phyloP scores from a whole-genome alignment of 1,140 invertebrate species.

The Araneus ventricosus region DNA sequence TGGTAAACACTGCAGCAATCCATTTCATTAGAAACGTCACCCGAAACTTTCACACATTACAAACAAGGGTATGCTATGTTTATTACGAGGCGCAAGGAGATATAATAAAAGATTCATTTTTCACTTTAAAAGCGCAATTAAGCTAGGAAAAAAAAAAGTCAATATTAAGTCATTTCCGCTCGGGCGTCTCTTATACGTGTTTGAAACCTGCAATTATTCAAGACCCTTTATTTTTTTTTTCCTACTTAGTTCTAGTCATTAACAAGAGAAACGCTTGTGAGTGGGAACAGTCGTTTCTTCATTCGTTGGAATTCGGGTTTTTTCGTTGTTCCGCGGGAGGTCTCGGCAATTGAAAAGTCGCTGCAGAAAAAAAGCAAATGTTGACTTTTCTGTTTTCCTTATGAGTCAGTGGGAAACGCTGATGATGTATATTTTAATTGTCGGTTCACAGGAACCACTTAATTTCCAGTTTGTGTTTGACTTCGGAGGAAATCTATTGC shows the following conservation, averaged over 20 bases:
- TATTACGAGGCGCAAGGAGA: no score
- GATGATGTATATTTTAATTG: no score
- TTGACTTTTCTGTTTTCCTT: background rate
- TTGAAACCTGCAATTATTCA: background rate
- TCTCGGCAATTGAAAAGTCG: background rate
- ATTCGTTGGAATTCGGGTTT: background rate
- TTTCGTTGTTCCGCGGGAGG: background rate
- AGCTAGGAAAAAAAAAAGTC: background rate
- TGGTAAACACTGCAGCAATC: no score
- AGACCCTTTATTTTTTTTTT: background rate
- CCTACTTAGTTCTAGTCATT: background rate
- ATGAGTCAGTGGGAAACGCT: no score
- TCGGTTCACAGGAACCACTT: no score
- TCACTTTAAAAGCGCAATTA: no score
- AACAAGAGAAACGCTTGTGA: conserved; percentile 5
- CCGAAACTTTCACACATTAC: no score
- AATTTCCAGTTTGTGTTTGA: no score
- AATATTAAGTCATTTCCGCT: conserved; percentile 1
- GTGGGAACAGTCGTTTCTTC: background rate
- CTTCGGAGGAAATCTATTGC: no score
- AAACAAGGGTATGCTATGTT: no score
- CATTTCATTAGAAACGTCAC: no score
- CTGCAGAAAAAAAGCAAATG: background rate
- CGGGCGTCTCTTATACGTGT: background rate
- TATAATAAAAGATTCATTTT: no score